Evolutionary conservation across 2,797 vertebrate species (phyloP), one percentile per base, ranked within the genome.

Genomic region (Vespertilio murinus): DNA sequence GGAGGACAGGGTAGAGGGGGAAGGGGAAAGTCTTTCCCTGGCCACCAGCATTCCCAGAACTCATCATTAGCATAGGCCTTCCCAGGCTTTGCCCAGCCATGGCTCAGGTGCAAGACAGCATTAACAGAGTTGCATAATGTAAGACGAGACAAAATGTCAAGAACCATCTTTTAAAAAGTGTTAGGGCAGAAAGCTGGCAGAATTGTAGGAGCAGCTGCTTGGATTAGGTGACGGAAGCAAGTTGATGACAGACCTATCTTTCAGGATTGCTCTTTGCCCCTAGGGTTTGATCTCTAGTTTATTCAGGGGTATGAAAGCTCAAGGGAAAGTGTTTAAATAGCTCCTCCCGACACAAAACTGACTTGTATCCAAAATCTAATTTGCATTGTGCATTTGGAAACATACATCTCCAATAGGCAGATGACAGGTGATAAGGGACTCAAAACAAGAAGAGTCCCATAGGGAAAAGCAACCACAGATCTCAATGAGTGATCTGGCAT

Each of bases 321-420:
- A 47, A 54, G 79, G 35, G 30, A 23, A 88, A 54, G 1, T 73
- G 6, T 42, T 89, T 92, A 89, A 87, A 84, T 71, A 87, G 56
- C 35, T 80, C 61, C 49, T 85, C 54, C 49, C 71, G 71, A 71
- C 23, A 84, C 47, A 87, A 81, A 42, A 56, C 23, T 94, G 23
- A 93, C 74, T 93, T 73, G 77, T n/a, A 67, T 8, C 20, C 71
- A 75, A 86, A 88, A 84, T 78, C 8, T 69, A 87, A 84, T 94
- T 77, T 84, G 23, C 52, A 71, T n/a, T 81, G 64, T 52, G 73
- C 14, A 74, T 92, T 92, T 95, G 23, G 61, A 94, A 96, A 92
- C 33, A 92, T 73, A 6, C 38, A 69, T 61, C 86, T 80, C 35
- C 47, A 80, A 47, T 11, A 82, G 54, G 65, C 54, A 89, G 49